Base-by-base conservation (phyloP, 2,888 invertebrate genomes). In the Notodonta dromedarius region DNA sequence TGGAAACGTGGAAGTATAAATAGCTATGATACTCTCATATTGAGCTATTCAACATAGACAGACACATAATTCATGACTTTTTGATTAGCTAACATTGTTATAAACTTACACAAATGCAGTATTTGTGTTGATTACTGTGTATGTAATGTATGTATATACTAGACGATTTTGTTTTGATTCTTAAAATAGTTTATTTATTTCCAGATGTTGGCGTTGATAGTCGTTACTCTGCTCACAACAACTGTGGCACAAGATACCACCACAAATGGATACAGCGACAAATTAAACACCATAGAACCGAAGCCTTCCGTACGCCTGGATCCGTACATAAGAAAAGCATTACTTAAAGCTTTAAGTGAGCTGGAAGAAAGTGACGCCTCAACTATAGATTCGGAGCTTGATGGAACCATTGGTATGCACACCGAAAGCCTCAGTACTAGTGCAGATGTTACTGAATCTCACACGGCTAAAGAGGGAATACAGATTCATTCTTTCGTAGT, bases 271-370 rank as follows among this genome's bases (percentile, higher is more conserved):
- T 68, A 79, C 55, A 87, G 86, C 70, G 91, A 94, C 61, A 89
- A 87, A 65, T 77, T 84, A 24, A 94, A 94, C 69, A 90, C 82
- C 32, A 85, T 94, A 51, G 93, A 93, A 57, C 66, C 89, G 5
- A 91, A 91, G 60, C 86, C 95, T 4, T 94, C 96, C 1, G 93
- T 95, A 1, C 95, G 96, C 63, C 86, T 97, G 60, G 97, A 97
- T 83, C 95, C 96, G 54, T 96, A 96, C 67, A 94, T 97, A 44
- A 94, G 97, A 14, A 95, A 95, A 85, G 97, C 97, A 0, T 88
- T 97, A 52, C 89, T 97, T 6, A 96, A 95, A 87, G 97, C 97
- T 12, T 92, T 97, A 5, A 96, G 95, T 58, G 96, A 97, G 77
- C 89, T 97, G 57, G 97, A 97, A 86, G 94, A 95, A 68, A 95